These are phyloP conservation scores for Pantherophis vulpinus DNA, from an alignment of 2,797 vertebrate species.

Conservation along the genomic window DNA sequence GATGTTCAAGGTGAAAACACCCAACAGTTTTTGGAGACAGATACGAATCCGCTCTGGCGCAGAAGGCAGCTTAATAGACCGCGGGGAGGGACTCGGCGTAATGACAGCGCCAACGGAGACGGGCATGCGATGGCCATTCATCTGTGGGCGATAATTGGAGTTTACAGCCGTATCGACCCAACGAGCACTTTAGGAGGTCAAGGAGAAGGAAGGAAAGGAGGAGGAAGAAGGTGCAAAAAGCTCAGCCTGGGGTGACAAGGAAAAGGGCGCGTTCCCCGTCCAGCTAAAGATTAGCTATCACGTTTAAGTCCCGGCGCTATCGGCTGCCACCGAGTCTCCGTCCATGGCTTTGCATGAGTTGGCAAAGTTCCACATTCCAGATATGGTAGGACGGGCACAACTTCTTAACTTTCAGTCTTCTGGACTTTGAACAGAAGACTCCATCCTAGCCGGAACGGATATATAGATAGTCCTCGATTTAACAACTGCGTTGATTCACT, in stretches of 20 bases:
- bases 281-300: too few relatives aligned
- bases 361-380: background rate
- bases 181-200: background rate
- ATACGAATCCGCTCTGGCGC: slow-evolving; percentile 23
- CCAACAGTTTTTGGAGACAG: slow-evolving; percentile 21
- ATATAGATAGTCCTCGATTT: background rate
- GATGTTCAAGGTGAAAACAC: slow-evolving; percentile 19
- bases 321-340: too few relatives aligned
- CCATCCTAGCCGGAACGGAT: background rate
- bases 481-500: too few relatives aligned
- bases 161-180: background rate
- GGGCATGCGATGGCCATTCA: background rate
- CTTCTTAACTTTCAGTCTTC: background rate
- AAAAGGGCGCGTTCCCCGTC: background rate
- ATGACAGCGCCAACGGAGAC: background rate
- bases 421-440: background rate
- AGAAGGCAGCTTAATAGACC: slow-evolving; percentile 4
- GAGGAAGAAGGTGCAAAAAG: background rate
- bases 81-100: background rate
- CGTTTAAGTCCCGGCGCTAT: background rate
- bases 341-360: background rate
- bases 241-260: accelerated
- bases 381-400: background rate
- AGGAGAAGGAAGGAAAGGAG: background rate
- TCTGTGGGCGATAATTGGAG: background rate